Percentiles rank a stretch among this genome's conserved stretches.
phyloP scores from a whole-genome alignment of 1,140 invertebrate species.

The Ooceraea biroi region DNA sequence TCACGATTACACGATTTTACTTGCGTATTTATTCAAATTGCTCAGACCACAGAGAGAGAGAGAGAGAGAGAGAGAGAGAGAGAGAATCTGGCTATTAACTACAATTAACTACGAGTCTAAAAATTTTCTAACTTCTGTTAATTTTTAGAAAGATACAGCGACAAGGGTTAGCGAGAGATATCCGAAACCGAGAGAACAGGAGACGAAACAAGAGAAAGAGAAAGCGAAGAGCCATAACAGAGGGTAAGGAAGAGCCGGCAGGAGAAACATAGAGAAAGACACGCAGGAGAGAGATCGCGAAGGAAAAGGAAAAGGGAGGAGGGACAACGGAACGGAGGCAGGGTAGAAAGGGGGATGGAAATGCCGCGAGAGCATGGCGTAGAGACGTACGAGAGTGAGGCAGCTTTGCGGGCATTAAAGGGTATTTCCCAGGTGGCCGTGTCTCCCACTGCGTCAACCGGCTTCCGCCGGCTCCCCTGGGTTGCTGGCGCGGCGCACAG shows the following conservation, averaged over 20 bases:
- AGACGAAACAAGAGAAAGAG: not conserved
- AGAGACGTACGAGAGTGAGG: constrained; percentile 58
- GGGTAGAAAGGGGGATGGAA: constrained; percentile 30
- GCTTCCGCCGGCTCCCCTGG: constrained; percentile 44
- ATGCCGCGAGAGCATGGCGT: constrained; percentile 38
- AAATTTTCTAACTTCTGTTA: no score
- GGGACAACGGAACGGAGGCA: not conserved
- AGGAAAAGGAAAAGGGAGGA: not conserved
- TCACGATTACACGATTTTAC: no score
- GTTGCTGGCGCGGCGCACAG: constrained; percentile 33
- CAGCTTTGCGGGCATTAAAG: constrained; percentile 77
- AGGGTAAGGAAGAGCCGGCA: no score
- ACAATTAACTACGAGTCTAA: no score
- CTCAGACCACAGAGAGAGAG: not conserved
- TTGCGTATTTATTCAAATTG: no score
- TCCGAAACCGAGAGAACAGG: not conserved
- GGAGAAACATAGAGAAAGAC: no score
- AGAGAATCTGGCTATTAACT: no score
- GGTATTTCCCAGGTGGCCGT: constrained; percentile 79
- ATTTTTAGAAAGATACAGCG: not conserved
- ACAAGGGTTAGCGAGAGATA: not conserved
- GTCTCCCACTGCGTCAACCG: constrained; percentile 65
- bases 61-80: constrained; percentile 17
- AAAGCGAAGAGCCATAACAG: no score
- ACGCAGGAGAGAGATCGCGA: no score